Conservation (phyloP, 2,113 vertebrate genomes). For the Ammospiza nelsoni region DNA sequence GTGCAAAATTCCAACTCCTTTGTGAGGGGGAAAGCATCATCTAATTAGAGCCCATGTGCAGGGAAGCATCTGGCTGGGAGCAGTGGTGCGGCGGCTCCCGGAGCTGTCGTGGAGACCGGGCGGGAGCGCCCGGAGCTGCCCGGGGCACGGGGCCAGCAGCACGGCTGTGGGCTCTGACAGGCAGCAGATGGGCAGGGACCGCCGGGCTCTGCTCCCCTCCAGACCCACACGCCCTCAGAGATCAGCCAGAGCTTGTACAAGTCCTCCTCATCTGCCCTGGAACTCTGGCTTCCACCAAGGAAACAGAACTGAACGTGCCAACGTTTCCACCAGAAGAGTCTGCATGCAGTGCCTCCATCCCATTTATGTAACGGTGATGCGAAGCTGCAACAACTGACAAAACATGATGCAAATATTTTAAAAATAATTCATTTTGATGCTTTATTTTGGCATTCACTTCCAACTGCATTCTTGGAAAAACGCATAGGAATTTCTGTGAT, state of each 20-base stretch:
- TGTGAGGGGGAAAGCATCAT: not conserved
- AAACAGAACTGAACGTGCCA: not conserved
- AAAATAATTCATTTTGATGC: not conserved
- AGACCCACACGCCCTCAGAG: constrained; percentile 44
- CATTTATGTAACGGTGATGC: not conserved
- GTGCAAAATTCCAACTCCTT: not conserved
- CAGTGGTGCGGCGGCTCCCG: constrained; percentile 61
- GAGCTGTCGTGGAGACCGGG: constrained; percentile 79
- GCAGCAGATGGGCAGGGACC: constrained; percentile 80
- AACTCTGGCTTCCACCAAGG: constrained; percentile 11
- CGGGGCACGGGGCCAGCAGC: constrained; percentile 76
- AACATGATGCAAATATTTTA: not conserved
- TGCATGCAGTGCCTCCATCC: not conserved
- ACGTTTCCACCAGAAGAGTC: not conserved
- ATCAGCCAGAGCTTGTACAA: constrained; percentile 47
- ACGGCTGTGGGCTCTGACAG: constrained; percentile 76
- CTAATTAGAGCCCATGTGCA: constrained; percentile 82
- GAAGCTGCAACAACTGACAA: not conserved
- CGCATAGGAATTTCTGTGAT: not conserved
- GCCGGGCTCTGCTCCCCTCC: constrained; percentile 64
- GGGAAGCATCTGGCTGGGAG: constrained; percentile 78
- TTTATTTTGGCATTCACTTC: not conserved
- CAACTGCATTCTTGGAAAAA: not conserved
- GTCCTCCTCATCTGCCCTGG: constrained; percentile 51
- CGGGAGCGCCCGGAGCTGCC: constrained; percentile 68